Evolutionary conservation across 1,140 invertebrate species (phyloP).

Genomic region (Micrasema longulum): DNA sequence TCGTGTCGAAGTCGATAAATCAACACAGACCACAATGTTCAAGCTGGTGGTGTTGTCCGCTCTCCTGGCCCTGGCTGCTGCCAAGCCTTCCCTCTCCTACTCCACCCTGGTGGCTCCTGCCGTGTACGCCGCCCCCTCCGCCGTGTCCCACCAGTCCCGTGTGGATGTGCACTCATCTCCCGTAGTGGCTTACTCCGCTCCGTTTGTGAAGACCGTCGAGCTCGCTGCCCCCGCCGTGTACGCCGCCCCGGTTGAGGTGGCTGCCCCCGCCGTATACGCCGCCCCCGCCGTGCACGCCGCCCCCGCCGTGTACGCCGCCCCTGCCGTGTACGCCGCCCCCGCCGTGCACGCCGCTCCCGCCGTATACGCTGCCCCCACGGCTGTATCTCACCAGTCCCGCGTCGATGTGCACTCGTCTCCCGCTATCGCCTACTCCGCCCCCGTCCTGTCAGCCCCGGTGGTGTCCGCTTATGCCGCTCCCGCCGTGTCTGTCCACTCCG

Average conservation of each 20-base stretch:
- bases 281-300: conserved; percentile 57
- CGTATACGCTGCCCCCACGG: conserved; percentile 57
- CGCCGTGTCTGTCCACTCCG: conserved; percentile 41
- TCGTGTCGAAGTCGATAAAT: conserved; percentile 54
- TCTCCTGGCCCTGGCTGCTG: conserved; percentile 63
- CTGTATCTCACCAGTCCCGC: conserved; percentile 33
- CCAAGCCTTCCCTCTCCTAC: conserved; percentile 63
- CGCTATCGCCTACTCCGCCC: conserved; percentile 52
- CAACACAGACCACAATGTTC: conserved; percentile 69
- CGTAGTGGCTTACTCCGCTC: conserved; percentile 40
- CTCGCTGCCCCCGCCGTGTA: conserved; percentile 51
- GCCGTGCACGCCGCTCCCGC: conserved; percentile 47
- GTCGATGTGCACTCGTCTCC: conserved; percentile 37
- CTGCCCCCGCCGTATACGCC: conserved; percentile 52
- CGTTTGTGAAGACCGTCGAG: conserved; percentile 42
- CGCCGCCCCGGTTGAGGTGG: conserved; percentile 56
- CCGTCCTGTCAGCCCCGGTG: conserved; percentile 16
- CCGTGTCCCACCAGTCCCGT: conserved; percentile 57
- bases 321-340: conserved; percentile 52
- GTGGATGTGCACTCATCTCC: conserved; percentile 58
- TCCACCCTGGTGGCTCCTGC: conserved; percentile 59
- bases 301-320: conserved; percentile 54
- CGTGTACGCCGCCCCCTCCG: conserved; percentile 58
- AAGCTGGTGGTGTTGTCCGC: conserved; percentile 72
- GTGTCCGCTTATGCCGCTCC: conserved; percentile 51